Conservation (phyloP, 1,140 invertebrate genomes). For the Hylyphantes graminicola region DNA sequence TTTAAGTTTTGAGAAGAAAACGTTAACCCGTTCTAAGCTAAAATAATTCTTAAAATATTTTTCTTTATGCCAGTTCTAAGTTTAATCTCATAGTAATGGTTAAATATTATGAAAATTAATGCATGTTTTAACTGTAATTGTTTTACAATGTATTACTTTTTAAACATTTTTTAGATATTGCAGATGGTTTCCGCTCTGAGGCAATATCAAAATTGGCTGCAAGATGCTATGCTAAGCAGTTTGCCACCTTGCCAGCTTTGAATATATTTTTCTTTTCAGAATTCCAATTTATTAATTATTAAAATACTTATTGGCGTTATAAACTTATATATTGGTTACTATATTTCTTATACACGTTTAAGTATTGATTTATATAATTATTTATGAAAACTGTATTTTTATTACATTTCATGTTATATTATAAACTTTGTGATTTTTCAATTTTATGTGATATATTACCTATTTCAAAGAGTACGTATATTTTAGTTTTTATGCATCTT, state of each 20-base stretch:
- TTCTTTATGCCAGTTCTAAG: background rate
- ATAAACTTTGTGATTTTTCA: too few relatives aligned
- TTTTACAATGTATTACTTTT: background rate
- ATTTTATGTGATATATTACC: too few relatives aligned
- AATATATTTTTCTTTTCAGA: background rate
- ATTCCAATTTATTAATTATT: background rate
- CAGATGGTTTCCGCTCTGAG: background rate
- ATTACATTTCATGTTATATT: too few relatives aligned
- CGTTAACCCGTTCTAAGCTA: too few relatives aligned
- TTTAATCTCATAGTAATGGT: background rate
- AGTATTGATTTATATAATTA: too few relatives aligned
- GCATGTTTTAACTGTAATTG: background rate
- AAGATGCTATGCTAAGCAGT: slow-evolving; percentile 8
- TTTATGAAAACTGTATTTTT: too few relatives aligned
- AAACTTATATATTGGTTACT: background rate
- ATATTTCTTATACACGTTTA: background rate
- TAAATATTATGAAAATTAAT: background rate
- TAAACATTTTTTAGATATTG: background rate
- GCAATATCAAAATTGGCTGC: background rate
- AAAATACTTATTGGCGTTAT: background rate
- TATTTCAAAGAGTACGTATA: too few relatives aligned
- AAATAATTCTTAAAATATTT: too few relatives aligned
- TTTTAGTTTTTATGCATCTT: too few relatives aligned
- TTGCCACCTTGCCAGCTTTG: background rate
- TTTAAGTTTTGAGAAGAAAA: too few relatives aligned